Conservation (phyloP, 2,888 invertebrate species). For the Rhynchonema sp. region DNA sequence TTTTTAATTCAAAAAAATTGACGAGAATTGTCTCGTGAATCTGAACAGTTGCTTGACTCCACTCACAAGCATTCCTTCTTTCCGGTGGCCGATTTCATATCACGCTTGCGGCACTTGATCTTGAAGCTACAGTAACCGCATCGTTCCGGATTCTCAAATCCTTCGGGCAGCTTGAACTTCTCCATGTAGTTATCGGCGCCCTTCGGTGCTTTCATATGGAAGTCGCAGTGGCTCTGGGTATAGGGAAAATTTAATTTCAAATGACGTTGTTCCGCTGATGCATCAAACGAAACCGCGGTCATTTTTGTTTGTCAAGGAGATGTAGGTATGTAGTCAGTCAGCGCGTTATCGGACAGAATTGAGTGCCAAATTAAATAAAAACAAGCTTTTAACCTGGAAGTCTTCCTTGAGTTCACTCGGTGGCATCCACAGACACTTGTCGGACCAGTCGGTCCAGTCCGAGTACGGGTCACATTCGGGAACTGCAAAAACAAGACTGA, state of each 20-base stretch:
- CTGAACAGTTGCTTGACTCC: not conserved
- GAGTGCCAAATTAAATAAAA: too few relatives aligned
- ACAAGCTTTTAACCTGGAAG: too few relatives aligned
- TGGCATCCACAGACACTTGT: slow-evolving; percentile 6
- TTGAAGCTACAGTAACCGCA: slow-evolving; percentile 6
- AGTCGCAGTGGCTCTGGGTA: slow-evolving; percentile 3
- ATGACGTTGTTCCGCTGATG: too few relatives aligned
- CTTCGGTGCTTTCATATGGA: not conserved
- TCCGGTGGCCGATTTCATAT: not conserved
- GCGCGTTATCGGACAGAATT: too few relatives aligned
- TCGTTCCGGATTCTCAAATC: not conserved
- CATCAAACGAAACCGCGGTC: too few relatives aligned
- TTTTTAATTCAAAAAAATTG: not conserved
- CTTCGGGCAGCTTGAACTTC: slow-evolving; percentile 1
- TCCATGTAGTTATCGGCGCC: not conserved
- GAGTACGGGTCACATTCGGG: not conserved
- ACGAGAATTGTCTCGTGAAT: not conserved
- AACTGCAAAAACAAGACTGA: slow-evolving; percentile 1
- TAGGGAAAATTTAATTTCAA: too few relatives aligned
- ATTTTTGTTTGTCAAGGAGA: too few relatives aligned
- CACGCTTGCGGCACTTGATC: slow-evolving; percentile 2
- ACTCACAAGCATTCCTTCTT: slow-evolving; percentile 6
- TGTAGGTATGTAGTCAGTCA: too few relatives aligned
- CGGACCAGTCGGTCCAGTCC: slow-evolving; percentile 4
- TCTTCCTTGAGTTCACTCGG: not conserved